Conservation (phyloP, 2,113 vertebrate species). For the pig (Sus scrofa) region DNA sequence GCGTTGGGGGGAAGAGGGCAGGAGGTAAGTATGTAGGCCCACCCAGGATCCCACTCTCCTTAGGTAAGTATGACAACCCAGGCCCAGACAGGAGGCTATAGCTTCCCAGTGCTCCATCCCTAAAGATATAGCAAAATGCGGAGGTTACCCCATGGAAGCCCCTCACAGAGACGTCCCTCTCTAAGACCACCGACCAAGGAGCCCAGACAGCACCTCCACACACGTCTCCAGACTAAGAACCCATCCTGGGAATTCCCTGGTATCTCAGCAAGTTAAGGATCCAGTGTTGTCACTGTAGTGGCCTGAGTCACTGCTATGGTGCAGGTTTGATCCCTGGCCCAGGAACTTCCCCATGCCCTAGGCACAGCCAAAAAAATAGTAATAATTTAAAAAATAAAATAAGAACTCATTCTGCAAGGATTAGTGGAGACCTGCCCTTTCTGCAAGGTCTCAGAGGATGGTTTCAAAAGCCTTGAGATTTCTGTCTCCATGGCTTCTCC, state of each 20-base stretch:
- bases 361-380: no score
- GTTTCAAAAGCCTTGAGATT: not conserved
- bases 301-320: no score
- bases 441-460: not conserved
- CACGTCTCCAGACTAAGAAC: not conserved
- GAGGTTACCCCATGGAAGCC: not conserved
- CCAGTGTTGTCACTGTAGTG: no score
- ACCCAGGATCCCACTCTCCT: not conserved
- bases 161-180: not conserved
- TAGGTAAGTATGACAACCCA: not conserved
- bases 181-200: not conserved
- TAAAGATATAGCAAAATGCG: not conserved
- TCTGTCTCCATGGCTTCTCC: not conserved
- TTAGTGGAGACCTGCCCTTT: not conserved
- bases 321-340: no score
- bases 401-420: not conserved
- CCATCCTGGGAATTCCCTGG: not conserved
- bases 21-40: not conserved
- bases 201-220: not conserved
- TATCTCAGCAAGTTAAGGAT: no score
- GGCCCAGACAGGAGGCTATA: not conserved
- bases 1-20: not conserved
- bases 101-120: not conserved
- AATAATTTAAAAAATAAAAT: no score
- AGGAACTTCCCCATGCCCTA: no score